Evolutionary conservation across 2,113 vertebrate species (phyloP).

Genomic region (Psophia crepitans): DNA sequence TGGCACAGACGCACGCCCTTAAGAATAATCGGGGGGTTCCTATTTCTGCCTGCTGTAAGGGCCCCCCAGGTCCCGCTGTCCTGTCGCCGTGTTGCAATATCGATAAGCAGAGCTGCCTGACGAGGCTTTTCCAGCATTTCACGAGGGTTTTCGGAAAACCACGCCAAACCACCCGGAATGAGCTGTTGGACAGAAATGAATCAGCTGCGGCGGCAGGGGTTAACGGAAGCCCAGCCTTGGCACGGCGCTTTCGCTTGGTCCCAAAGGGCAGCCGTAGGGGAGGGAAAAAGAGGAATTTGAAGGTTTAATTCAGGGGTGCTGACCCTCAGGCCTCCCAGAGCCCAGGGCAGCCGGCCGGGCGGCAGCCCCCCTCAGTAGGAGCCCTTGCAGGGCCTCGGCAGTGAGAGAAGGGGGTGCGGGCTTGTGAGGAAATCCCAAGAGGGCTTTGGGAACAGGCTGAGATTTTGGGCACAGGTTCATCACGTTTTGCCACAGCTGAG

Average conservation of each 20-base stretch:
- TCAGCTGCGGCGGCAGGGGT: rapidly evolving
- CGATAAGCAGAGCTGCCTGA: not conserved
- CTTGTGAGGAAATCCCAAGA: not conserved
- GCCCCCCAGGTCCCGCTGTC: not conserved
- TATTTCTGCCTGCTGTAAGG: not conserved
- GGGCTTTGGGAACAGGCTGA: not conserved
- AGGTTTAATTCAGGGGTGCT: not conserved
- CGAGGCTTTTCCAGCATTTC: not conserved
- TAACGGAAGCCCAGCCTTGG: not conserved
- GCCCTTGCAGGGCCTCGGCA: rapidly evolving
- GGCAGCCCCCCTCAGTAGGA: not conserved
- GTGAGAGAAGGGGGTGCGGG: not conserved
- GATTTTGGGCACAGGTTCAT: not conserved
- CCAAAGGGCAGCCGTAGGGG: not conserved
- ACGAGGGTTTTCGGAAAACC: not conserved
- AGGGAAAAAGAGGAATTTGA: not conserved
- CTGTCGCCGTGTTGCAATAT: rapidly evolving
- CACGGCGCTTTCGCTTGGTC: rapidly evolving
- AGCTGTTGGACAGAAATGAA: not conserved
- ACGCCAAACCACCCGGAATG: not conserved
- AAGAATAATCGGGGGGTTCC: not conserved
- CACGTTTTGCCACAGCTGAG: rapidly evolving
- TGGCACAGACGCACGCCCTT: rapidly evolving
- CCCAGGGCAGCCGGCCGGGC: rapidly evolving
- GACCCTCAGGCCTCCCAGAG: not conserved